Evolutionary conservation across 1,140 invertebrate genomes (phyloP), one percentile per base, ranked within the genome.

Genomic region (Colletes gigas): DNA sequence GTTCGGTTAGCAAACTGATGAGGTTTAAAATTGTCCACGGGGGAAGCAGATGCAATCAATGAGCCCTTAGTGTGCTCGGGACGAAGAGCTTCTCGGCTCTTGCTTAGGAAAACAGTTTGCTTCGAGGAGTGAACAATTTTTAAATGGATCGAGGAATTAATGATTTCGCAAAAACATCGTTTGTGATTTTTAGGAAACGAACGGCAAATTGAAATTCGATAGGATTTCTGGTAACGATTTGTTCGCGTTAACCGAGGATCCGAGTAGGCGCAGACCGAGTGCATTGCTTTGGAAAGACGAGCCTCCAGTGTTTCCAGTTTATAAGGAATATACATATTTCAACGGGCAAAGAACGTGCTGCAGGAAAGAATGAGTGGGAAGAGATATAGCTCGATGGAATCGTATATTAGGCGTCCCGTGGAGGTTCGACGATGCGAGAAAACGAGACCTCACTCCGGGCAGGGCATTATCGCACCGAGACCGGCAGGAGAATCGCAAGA

Each of bases 401-500:
- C 69, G 41, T 78, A 79, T 39, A 57, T 73, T 73, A 47, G 77
- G 15, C 60, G 77, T 65, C 39, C 77, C 59, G 59, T n/a, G 77
- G 70, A 15, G 77, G 59, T 65, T 66, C 60, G 60, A 79, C 77
- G 59, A 30, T 79, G 52, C 69, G 50, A 73, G 69, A 60, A 79
- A 79, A 79, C 77, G 69, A 79, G 77, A 78, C 67, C 77, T 79
- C 69, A 55, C 77, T 19, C 50, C 60, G 57, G 77, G 67, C 68
- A 41, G 67, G 44, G 67, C 59, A 83, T 73, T 78, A 73, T 66
- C 72, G 60, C 72, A 59, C 68, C 44, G 21, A 41, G 21, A 83
- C 57, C 30, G 55, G 55, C 19, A n/a, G 67, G 63, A 65, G 83
- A 84, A 85, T 85, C 66, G 76, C 68, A 83, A 83, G 86, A 89